These are phyloP conservation scores for Clinocottus analis DNA, from an alignment of 2,113 vertebrate genomes.

Conservation along the genomic window DNA sequence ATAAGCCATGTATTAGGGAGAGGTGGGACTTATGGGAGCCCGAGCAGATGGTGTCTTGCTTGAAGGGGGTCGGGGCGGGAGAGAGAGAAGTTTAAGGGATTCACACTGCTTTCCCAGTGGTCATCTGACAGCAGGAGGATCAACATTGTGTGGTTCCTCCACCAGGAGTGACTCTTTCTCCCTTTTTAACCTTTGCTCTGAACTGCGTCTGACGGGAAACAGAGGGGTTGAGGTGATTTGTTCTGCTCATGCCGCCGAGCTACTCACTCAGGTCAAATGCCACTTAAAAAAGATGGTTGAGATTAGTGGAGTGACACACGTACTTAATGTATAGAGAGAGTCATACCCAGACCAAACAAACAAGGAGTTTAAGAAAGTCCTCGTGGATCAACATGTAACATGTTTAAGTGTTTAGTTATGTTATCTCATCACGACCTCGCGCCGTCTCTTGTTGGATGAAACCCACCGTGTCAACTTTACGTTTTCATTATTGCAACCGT, in stretches of 20 bases:
- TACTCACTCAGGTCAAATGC: constrained; percentile 72
- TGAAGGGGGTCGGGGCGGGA: constrained; percentile 16
- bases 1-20: constrained; percentile 54
- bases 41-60: constrained; percentile 65
- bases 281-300: constrained; percentile 67
- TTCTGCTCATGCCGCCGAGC: constrained; percentile 58
- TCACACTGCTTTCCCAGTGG: constrained; percentile 37
- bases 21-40: constrained; percentile 50
- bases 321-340: constrained; percentile 2
- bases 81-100: constrained; percentile 26
- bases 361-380: not conserved
- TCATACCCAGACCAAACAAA: constrained; percentile 13
- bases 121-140: constrained; percentile 30
- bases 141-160: constrained; percentile 1
- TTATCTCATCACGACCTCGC: not conserved
- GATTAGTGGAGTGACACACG: constrained; percentile 62
- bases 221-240: constrained; percentile 14
- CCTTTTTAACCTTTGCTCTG: constrained; percentile 2
- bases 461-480: not conserved
- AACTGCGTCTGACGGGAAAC: constrained; percentile 18
- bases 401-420: not conserved
- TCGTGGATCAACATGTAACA: not conserved
- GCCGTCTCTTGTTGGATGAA: not conserved
- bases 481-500: not conserved
- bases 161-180: constrained; percentile 7